Base-by-base conservation (phyloP, 2,797 vertebrate genomes). In the Anas georgica region DNA sequence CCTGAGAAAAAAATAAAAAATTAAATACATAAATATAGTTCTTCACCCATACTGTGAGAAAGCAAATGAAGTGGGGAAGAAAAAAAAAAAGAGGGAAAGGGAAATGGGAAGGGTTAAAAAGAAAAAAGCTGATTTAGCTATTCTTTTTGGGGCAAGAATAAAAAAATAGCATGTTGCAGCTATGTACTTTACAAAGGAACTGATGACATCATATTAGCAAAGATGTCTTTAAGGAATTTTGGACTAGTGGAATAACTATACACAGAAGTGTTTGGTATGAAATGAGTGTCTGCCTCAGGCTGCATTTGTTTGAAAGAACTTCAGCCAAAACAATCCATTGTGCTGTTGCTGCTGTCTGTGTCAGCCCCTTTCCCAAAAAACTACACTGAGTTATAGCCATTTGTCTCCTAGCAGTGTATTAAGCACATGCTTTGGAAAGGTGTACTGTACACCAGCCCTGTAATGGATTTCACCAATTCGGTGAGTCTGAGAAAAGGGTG, bases 1-100 rank as follows among this genome's bases (percentile, higher is more conserved):
- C 95, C 99, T 99, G 95, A 94, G 87, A 93, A 93, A 95, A 93
- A 95, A 62, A 33, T 88, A 67, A 79, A 80, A 81, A 66, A 37
- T 79, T n/a, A 50, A 60, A 13, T 17, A 26, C 8, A 14, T 20
- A 23, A n/a, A 14, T 48, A 21, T 12, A 18, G 46, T 78, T 62
- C 21, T 28, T 54, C 17, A 78, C 22, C 7, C 5, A 46, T 48
- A 35, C 8, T 39, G 4, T 12, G 13, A 84, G 54, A 77, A 48
- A 92, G 6, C 16, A 91, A 75, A n/a, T 8, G 5, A 66, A 73
- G 7, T 13, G 23, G 48, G 46, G 12, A 50, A 25, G 13, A 8
- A 52, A 6, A 52, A 52, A 26, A 43, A 45, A 18, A 45, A 18
- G 43, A 45, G 43, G 17, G 17, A 9, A 45, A 45, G 43, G 17